These are phyloP conservation scores for Sclerurus mexicanus DNA, from an alignment of 2,113 vertebrate species.

Conservation along the genomic window DNA sequence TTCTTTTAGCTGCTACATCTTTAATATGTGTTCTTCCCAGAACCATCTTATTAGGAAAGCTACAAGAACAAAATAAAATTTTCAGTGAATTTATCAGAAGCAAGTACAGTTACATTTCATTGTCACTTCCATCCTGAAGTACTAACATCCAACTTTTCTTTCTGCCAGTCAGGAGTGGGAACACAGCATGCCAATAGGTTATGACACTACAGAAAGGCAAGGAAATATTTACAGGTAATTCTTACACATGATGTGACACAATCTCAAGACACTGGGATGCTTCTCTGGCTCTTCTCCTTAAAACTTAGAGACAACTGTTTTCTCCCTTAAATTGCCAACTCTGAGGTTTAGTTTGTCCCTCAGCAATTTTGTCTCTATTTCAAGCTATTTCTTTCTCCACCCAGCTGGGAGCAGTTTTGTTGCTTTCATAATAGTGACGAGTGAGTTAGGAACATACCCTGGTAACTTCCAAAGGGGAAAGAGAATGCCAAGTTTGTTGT, in stretches of 20 bases:
- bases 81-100: background rate
- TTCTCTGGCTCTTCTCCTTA: background rate
- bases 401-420: background rate
- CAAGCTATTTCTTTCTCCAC: background rate
- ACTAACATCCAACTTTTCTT: background rate
- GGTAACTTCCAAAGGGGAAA: slow-evolving; percentile 98
- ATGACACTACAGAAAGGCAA: background rate
- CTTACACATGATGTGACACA: background rate
- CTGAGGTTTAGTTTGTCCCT: background rate
- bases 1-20: slow-evolving; percentile 95
- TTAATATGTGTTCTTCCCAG: slow-evolving; percentile 96
- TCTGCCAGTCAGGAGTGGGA: background rate
- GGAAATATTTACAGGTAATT: background rate
- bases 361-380: background rate
- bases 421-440: background rate
- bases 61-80: slow-evolving; percentile 32
- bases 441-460: slow-evolving; percentile 74
- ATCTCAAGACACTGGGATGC: background rate
- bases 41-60: slow-evolving; percentile 95
- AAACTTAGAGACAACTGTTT: background rate
- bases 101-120: background rate
- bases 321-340: background rate
- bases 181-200: background rate
- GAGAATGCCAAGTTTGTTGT: slow-evolving; percentile 94
- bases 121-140: background rate